Conservation (phyloP, 1,140 invertebrate species). For the Drosophila mauritiana region DNA sequence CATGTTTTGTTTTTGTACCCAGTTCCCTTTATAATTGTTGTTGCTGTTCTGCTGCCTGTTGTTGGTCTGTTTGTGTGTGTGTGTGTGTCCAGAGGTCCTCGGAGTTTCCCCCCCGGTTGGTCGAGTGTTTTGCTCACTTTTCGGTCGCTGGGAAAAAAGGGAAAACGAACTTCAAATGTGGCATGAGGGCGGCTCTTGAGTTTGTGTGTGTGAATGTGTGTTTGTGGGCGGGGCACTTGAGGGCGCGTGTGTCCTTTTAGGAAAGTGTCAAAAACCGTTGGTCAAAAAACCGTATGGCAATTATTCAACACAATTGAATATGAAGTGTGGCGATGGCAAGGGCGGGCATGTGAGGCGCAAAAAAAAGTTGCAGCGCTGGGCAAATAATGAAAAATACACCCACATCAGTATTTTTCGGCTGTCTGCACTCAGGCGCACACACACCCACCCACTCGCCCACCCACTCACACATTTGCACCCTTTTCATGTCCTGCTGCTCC, state of each 20-base stretch:
- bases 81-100: slow-evolving; percentile 45
- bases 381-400: slow-evolving; percentile 83
- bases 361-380: slow-evolving; percentile 76
- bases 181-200: slow-evolving; percentile 51
- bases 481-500: slow-evolving; percentile 57
- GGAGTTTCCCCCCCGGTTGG: slow-evolving; percentile 36
- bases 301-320: slow-evolving; percentile 85
- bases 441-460: slow-evolving; percentile 32
- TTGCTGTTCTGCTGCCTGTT: slow-evolving; percentile 23
- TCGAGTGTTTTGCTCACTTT: slow-evolving; percentile 76
- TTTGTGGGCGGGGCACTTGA: slow-evolving; percentile 56
- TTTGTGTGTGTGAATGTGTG: slow-evolving; percentile 1
- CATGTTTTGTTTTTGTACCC: slow-evolving; percentile 66
- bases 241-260: slow-evolving; percentile 78
- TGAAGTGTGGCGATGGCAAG: slow-evolving; percentile 82
- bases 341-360: slow-evolving; percentile 8
- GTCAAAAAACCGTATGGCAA: slow-evolving; percentile 84
- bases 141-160: slow-evolving; percentile 49
- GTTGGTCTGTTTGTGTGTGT: slow-evolving; percentile 7
- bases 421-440: slow-evolving; percentile 66
- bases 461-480: slow-evolving; percentile 57
- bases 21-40: slow-evolving; percentile 44
- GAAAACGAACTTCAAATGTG: slow-evolving; percentile 75
- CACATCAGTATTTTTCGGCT: slow-evolving; percentile 82
- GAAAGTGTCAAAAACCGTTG: slow-evolving; percentile 85